phyloP scores from a whole-genome alignment of 2,888 invertebrate species.

The Chrysolina americana region DNA sequence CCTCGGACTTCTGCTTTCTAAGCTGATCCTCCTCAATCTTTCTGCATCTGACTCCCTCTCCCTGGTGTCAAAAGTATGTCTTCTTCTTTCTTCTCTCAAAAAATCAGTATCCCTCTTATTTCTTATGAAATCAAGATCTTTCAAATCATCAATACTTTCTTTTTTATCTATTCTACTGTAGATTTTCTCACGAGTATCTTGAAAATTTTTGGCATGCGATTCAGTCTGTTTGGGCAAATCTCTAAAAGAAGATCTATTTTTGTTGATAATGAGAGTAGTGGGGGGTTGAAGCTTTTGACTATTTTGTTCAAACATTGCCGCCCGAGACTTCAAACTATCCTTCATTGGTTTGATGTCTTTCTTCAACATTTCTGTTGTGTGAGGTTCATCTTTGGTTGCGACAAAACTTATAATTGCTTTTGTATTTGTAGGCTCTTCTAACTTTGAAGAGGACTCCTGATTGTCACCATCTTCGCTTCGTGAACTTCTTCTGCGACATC shows the following conservation, averaged over 20 bases:
- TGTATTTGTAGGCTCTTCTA: constrained; percentile 30
- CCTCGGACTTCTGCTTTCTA: constrained; percentile 66
- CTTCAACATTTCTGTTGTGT: constrained; percentile 9
- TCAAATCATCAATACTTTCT: constrained; percentile 52
- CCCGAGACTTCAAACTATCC: constrained; percentile 59
- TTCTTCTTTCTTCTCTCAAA: constrained; percentile 58
- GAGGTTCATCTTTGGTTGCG: constrained; percentile 25
- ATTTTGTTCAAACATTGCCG: constrained; percentile 62
- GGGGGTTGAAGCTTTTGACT: constrained; percentile 51
- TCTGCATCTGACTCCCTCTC: constrained; percentile 63
- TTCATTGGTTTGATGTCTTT: constrained; percentile 43
- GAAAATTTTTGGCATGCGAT: constrained; percentile 45
- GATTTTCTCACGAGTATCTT: constrained; percentile 41
- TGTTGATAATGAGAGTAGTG: constrained; percentile 39
- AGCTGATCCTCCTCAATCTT: constrained; percentile 63
- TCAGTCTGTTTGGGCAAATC: constrained; percentile 47
- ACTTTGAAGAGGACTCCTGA: constrained; percentile 25
- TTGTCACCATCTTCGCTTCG: constrained; percentile 50
- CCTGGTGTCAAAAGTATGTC: constrained; percentile 64
- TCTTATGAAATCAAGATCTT: constrained; percentile 58
- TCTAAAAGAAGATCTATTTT: constrained; percentile 44
- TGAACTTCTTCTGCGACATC: constrained; percentile 53
- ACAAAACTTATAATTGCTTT: neutral
- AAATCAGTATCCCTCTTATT: constrained; percentile 54
- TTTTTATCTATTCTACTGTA: constrained; percentile 43